A percentile compares a stretch with the other conserved stretches of the same genome.
Evolutionary conservation across 2,888 invertebrate genomes (phyloP).

Genomic region (Pilophorus perplexus): DNA sequence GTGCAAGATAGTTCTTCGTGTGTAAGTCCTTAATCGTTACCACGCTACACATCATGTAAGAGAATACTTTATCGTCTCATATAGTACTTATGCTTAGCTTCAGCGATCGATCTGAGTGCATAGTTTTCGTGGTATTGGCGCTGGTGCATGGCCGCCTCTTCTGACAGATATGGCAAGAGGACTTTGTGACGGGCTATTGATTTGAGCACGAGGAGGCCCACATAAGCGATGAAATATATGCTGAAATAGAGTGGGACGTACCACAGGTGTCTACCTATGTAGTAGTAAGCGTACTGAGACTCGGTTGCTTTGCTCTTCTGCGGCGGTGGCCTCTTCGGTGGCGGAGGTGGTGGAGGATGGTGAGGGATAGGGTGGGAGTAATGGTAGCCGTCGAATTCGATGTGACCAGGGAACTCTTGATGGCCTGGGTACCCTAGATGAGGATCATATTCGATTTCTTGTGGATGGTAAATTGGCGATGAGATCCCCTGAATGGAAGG

Average conservation of each 20-base stretch:
- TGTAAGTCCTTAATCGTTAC: too few species aligned
- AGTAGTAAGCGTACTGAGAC: conserved; percentile 66
- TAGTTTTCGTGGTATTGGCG: neutral
- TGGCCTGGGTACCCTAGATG: conserved; percentile 1
- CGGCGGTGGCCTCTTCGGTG: conserved; percentile 33
- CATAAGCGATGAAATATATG: conserved; percentile 64
- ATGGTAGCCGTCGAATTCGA: conserved; percentile 32
- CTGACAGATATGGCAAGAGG: conserved; percentile 51
- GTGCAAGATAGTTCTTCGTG: too few species aligned
- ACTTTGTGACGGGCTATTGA: conserved; percentile 72
- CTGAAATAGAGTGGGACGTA: conserved; percentile 74
- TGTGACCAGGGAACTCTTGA: neutral
- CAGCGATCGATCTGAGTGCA: conserved; percentile 13
- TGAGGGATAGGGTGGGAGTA: conserved; percentile 16
- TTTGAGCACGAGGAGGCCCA: conserved; percentile 68
- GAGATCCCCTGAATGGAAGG: too few species aligned
- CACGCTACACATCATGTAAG: too few species aligned
- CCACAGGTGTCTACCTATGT: conserved; percentile 70
- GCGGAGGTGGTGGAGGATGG: conserved; percentile 22
- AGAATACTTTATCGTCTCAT: neutral
- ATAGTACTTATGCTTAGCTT: conserved; percentile 14
- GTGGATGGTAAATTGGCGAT: too few species aligned
- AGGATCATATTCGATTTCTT: neutral
- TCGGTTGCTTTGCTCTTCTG: conserved; percentile 49
- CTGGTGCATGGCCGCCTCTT: conserved; percentile 47